phyloP scores from a whole-genome alignment of 2,888 invertebrate genomes.

The Sericinus montela region DNA sequence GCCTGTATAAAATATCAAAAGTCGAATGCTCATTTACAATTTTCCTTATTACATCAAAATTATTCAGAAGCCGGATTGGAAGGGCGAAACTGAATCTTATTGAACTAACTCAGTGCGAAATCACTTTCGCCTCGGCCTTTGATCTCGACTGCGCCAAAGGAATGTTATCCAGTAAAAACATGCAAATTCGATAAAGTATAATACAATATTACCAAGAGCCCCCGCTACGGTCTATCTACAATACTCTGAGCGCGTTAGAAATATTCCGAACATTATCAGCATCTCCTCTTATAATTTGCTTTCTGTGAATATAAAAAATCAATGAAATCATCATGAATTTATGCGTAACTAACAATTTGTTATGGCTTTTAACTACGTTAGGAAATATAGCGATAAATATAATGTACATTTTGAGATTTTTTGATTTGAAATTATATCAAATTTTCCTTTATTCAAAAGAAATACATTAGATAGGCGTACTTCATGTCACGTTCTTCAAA shows the following conservation, averaged over 20 bases:
- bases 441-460: no score
- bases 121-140: slow-evolving; percentile 75
- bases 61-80: slow-evolving; percentile 65
- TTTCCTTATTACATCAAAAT: slow-evolving; percentile 74
- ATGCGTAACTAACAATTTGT: no score
- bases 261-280: slow-evolving; percentile 48
- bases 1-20: slow-evolving; percentile 45
- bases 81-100: slow-evolving; percentile 73
- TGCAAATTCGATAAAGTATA: slow-evolving; percentile 80
- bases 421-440: no score
- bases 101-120: slow-evolving; percentile 78
- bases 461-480: no score
- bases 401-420: no score
- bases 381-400: no score
- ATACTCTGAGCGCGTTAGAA: slow-evolving; percentile 39
- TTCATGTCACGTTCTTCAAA: no score
- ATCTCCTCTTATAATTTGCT: no score
- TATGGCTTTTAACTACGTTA: no score
- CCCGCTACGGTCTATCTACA: slow-evolving; percentile 46
- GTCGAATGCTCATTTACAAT: slow-evolving; percentile 68
- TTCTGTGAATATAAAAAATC: no score
- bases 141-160: slow-evolving; percentile 76
- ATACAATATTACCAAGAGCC: slow-evolving; percentile 73
- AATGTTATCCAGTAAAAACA: slow-evolving; percentile 79
- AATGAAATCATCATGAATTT: no score